Percentiles rank a stretch among this genome's conserved stretches.
These are phyloP conservation scores for Phasianus colchicus DNA, from an alignment of 2,113 vertebrate genomes.

Conservation along the genomic window DNA sequence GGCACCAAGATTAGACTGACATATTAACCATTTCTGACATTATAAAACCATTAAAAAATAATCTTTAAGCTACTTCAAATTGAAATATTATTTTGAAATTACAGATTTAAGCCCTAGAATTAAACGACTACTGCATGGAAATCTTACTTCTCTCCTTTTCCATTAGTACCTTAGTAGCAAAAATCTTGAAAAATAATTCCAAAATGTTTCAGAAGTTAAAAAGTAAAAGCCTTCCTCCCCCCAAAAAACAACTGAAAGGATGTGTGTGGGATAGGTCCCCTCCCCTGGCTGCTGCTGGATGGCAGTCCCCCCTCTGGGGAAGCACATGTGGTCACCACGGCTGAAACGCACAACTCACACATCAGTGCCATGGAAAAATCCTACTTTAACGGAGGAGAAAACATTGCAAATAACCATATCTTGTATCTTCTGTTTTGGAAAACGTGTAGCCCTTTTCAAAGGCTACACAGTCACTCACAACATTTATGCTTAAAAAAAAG, in stretches of 20 bases:
- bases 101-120: not conserved
- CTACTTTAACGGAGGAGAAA: not conserved
- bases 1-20: not conserved
- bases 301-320: not conserved
- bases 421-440: not conserved
- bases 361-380: not conserved
- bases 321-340: fast-evolving
- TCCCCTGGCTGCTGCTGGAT: not conserved
- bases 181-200: not conserved
- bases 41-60: conserved; percentile 22
- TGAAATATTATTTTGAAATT: conserved; percentile 26
- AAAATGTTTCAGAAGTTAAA: not conserved
- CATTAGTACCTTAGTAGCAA: not conserved
- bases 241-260: not conserved
- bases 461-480: not conserved
- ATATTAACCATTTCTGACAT: conserved; percentile 42
- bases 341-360: not conserved
- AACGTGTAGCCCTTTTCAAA: not conserved
- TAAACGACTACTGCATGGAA: not conserved
- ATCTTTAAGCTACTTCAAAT: not conserved
- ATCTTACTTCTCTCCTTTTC: not conserved
- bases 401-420: not conserved
- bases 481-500: not conserved
- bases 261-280: fast-evolving
- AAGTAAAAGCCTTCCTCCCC: not conserved